Evolutionary conservation across 2,888 invertebrate species (phyloP).

Genomic region (Formica aserva): DNA sequence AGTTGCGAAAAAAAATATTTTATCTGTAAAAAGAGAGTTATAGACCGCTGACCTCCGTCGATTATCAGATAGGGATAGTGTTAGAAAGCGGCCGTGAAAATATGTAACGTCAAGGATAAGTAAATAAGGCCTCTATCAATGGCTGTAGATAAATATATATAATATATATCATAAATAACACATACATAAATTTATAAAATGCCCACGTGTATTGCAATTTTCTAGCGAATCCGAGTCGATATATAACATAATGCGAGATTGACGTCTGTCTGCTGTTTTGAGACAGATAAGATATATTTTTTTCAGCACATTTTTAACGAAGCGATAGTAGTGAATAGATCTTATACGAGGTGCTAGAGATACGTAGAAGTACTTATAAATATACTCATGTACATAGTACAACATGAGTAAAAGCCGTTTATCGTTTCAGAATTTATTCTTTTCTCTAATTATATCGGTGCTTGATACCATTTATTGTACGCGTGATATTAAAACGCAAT

Average conservation of each 20-base stretch:
- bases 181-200: conserved; percentile 51
- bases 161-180: neutral
- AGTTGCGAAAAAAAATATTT: conserved; percentile 18
- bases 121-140: conserved; percentile 46
- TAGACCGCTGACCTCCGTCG: conserved; percentile 16
- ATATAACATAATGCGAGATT: neutral
- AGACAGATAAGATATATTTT: conserved; percentile 50
- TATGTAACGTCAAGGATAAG: conserved; percentile 36
- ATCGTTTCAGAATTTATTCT: conserved; percentile 1
- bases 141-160: conserved; percentile 24
- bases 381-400: conserved; percentile 16
- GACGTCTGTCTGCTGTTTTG: neutral
- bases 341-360: conserved; percentile 3
- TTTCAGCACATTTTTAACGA: neutral
- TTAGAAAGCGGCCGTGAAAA: conserved; percentile 50
- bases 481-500: neutral
- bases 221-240: neutral
- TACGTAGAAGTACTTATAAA: conserved; percentile 27
- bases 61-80: conserved; percentile 23
- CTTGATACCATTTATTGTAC: neutral
- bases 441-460: conserved; percentile 6
- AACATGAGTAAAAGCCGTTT: conserved; percentile 25
- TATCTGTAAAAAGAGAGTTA: conserved; percentile 30
- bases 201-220: conserved; percentile 54
- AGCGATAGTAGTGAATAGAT: conserved; percentile 29